Evolutionary conservation across 2,113 vertebrate genomes (phyloP).

Genomic region (Psephotus haematonotus): DNA sequence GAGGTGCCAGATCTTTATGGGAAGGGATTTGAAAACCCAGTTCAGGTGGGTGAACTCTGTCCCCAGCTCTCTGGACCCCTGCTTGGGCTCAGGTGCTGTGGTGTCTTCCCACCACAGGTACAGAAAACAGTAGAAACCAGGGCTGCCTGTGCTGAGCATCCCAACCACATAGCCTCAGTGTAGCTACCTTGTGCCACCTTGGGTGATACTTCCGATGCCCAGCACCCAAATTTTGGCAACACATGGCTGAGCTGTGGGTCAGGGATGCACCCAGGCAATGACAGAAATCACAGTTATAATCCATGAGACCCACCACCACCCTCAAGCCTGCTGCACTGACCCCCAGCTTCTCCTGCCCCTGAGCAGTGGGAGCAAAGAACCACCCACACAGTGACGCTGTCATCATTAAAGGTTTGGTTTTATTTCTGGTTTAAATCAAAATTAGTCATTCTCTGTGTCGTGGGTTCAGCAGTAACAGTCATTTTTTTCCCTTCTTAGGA

Average conservation of each 20-base stretch:
- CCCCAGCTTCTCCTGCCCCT: not conserved
- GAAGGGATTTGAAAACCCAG: not conserved
- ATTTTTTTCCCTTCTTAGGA: too few relatives aligned
- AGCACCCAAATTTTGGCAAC: not conserved
- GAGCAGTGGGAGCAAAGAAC: not conserved
- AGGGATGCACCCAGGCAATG: not conserved
- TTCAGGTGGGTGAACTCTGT: not conserved
- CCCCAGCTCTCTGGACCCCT: too few relatives aligned
- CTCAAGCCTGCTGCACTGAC: too few relatives aligned
- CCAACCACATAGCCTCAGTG: too few relatives aligned
- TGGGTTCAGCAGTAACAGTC: too few relatives aligned
- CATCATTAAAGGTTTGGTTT: slow-evolving; percentile 54
- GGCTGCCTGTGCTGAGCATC: too few relatives aligned
- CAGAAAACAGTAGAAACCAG: not conserved
- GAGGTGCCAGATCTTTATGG: not conserved
- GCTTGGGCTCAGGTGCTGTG: too few relatives aligned
- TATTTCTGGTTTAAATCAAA: slow-evolving; percentile 74
- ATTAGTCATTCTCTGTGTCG: slow-evolving; percentile 67
- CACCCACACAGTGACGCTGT: fast-evolving
- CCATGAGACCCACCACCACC: too few relatives aligned
- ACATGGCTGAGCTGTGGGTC: not conserved
- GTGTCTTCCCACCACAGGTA: not conserved
- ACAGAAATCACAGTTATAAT: not conserved
- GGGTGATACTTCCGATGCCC: not conserved
- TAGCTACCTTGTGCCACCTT: fast-evolving